Percentiles rank a stretch among this genome's conserved stretches.
Conservation (phyloP, 2,113 vertebrate species). For the Oreochromis spilurus region DNA sequence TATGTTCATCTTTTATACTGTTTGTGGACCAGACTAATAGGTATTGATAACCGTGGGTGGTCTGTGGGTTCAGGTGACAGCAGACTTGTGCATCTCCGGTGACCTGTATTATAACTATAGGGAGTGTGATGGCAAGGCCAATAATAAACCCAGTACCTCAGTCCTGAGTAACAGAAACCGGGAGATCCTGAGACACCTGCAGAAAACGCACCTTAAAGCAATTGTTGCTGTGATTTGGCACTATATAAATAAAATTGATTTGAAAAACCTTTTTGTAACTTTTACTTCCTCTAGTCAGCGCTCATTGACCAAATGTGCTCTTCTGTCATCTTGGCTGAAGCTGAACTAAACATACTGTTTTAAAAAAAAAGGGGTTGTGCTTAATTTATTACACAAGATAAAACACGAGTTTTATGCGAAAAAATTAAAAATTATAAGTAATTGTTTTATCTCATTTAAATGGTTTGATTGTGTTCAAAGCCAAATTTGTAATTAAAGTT, state of each 20-base stretch:
- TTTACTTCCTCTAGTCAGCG: neutral
- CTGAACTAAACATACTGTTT: neutral
- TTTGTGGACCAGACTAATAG: neutral
- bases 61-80: neutral
- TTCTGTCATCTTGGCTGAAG: neutral
- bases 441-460: neutral
- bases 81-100: neutral
- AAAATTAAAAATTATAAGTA: neutral
- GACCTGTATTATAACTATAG: neutral
- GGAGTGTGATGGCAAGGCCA: neutral
- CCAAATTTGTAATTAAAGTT: neutral
- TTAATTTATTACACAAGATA: neutral
- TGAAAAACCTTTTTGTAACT: neutral
- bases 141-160: neutral
- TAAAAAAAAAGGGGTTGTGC: neutral
- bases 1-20: neutral
- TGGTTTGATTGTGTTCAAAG: neutral
- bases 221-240: neutral
- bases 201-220: neutral
- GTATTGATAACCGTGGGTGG: neutral
- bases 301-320: neutral
- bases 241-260: neutral
- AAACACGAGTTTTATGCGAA: neutral
- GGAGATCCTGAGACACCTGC: neutral
- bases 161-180: neutral